Evolutionary conservation across 2,113 vertebrate species (phyloP), one percentile per base, ranked within the genome.

Genomic region (Tamias sibiricus): DNA sequence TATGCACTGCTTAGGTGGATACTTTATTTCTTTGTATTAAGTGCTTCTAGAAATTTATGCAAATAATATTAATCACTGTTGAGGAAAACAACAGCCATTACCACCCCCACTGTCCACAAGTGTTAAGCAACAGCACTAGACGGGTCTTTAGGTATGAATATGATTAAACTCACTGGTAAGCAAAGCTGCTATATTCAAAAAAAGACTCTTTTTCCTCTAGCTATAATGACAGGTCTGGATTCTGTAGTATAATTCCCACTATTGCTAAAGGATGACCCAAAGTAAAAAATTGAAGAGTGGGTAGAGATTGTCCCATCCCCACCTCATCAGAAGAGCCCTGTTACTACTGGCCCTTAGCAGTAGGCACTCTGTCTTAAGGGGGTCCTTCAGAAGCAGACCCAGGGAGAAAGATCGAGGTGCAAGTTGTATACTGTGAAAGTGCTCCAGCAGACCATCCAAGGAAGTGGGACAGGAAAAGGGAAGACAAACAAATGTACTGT

Each of bases 21-120:
- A 20, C 96, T 87, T 42, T n/a, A 26, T 80, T 90, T 79, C 93
- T 93, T 90, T 94, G 82, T 96, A 91, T 76, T 90, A 79, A 86
- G 87, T 26, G 72, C 72, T 87, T 68, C 42, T 85, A 22, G 44
- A 89, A 30, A 96, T 95, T 90, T 95, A 84, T 95, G 91, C 85
- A 97, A 96, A 97, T 96, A 85, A 22, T 59, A 62, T 85, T 91
- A 92, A 89, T 89, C 93, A 42, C 77, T 47, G 17, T 69, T 40
- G 68, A 82, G 87, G 40, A 83, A 77, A 82, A 32, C 79, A 64
- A 79, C 80, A 76, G 72, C 52, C 35, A 0, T 81, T 11, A 3
- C 87, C 69, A 72, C 13, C 22, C 66, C 64, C 47, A 3, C 89
- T 84, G 80, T 66, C 93, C 83, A 72, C 80, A 37, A 4, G 59